Evolutionary conservation across 2,888 invertebrate genomes (phyloP), one percentile per base, ranked within the genome.

Genomic region (Caenorhabditis sp.): DNA sequence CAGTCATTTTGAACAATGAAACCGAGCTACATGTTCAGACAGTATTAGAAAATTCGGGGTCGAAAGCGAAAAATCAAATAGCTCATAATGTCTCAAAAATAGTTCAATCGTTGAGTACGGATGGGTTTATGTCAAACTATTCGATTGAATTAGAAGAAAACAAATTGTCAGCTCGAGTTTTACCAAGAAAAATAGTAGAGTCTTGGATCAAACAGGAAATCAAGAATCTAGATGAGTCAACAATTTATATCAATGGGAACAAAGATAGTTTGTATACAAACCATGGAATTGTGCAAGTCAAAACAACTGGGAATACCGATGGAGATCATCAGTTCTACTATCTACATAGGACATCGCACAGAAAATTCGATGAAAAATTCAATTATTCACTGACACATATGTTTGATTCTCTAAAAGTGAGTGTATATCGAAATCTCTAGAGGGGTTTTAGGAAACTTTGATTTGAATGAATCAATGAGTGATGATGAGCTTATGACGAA

Each of bases 11-110:
- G 1, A 69, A 74, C 37, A 65, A 75, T 50, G 63, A 70, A 21
- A 79, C 82, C 5, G 82, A 82, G 51, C 54, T 82, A 3, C 79
- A 81, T 50, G 75, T 82, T n/a, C 62, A 69, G 49, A 74, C 74
- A 27, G 74, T 66, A 3, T 57, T 53, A 17, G 74, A 63, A 53
- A 70, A 62, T 26, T 68, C 68, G 26, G 55, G 53, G 58, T 50
- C 24, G 23, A 54, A 71, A 37, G 60, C 58, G 21, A 67, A 77
- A 70, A 37, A 65, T 58, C 17, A 21, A 1, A 55, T 72, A 50
- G 69, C 66, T 14, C 49, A 62, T 10, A 55, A 58, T 27, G 75
- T 73, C 6, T 73, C 68, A 5, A 66, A 49, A 69, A 66, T 74
- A 60, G 69, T 74, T 6, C 57, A 74, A 61, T 57, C 66, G 23